Base-by-base conservation (phyloP, 2,888 invertebrate genomes). In the Hermaeophaga mercurialis region DNA sequence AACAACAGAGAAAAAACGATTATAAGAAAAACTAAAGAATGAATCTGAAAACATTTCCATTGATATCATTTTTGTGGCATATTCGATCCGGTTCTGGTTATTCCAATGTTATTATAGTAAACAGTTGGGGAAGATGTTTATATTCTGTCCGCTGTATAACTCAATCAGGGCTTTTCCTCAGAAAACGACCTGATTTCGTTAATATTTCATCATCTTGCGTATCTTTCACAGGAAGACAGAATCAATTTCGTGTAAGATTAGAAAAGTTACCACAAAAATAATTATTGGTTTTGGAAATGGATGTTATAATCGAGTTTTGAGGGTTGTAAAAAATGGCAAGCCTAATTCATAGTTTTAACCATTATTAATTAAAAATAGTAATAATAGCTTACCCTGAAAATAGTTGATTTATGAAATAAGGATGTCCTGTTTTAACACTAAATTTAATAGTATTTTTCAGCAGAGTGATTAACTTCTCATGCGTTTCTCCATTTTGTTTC, bases 401-500 rank as follows among this genome's bases (percentile, higher is more conserved):
- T 9, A 84, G 74, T 64, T 84, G 83, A 70, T 83, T 82, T 59
- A 82, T 77, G 67, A 84, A 83, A 69, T 80, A 79, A 0, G 81
- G 82, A 74, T 83, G 82, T 8, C 81, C 83, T 8, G 82, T 82
- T 71, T 82, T 83, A 6, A 83, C 82, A 66, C 83, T 83, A 71
- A 80, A 83, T 52, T 79, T 78, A 28, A 83, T 78, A 18, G 82
- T 78, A 56, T 80, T 76, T 54, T 76, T 73, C 54, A 82, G 74
- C 1, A 78, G 61, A 12, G 72, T 67, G 49, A 84, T 59, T 11
- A 84, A 67, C 38, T 75, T 71, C 1, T 80, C 77, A 26, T 82
- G 79, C 14, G 64, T 65, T 50, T 74, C 72, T 33, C 78, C 78
- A 36, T 68, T 68, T 36, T 79, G 78, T 3, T 66, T 65, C 7